Conservation (phyloP, 2,888 invertebrate species). For the Cerceris rybyensis region DNA sequence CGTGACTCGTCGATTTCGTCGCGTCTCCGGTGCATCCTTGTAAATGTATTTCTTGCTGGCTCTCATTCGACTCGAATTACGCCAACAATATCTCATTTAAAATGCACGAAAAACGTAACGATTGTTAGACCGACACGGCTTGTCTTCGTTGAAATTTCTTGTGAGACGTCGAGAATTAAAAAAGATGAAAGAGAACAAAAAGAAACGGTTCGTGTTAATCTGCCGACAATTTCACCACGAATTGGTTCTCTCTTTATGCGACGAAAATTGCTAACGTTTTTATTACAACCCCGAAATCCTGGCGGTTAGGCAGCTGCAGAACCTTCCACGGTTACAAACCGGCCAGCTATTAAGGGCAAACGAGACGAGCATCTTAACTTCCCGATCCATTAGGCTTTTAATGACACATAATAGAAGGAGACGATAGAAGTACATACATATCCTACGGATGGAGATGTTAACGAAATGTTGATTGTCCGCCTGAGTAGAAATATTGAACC, state of each 20-base stretch:
- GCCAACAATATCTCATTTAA: no score
- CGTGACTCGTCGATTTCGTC: neutral
- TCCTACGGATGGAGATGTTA: slow-evolving; percentile 24
- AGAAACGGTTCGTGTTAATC: no score
- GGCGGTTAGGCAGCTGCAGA: slow-evolving; percentile 38
- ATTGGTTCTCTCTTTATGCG: slow-evolving; percentile 8
- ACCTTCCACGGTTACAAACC: slow-evolving; percentile 24
- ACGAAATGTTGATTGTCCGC: slow-evolving; percentile 8
- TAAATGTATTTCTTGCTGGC: no score
- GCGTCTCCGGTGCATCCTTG: no score
- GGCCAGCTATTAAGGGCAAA: slow-evolving; percentile 44
- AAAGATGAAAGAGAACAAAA: no score
- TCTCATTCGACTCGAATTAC: no score
- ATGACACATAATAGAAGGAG: slow-evolving; percentile 51
- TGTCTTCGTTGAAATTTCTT: no score
- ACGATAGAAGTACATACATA: slow-evolving; percentile 11
- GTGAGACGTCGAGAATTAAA: no score
- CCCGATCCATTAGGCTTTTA: slow-evolving; percentile 53
- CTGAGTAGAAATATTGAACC: neutral
- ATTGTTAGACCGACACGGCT: no score
- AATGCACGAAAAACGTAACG: no score
- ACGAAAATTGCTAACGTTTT: slow-evolving; percentile 36
- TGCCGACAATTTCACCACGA: neutral
- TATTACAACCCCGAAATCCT: slow-evolving; percentile 39
- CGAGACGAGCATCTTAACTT: slow-evolving; percentile 31